A percentile compares a stretch with the other conserved stretches of the same genome.
Evolutionary conservation across 2,113 vertebrate genomes (phyloP).

Genomic region (Cisticola juncidis): DNA sequence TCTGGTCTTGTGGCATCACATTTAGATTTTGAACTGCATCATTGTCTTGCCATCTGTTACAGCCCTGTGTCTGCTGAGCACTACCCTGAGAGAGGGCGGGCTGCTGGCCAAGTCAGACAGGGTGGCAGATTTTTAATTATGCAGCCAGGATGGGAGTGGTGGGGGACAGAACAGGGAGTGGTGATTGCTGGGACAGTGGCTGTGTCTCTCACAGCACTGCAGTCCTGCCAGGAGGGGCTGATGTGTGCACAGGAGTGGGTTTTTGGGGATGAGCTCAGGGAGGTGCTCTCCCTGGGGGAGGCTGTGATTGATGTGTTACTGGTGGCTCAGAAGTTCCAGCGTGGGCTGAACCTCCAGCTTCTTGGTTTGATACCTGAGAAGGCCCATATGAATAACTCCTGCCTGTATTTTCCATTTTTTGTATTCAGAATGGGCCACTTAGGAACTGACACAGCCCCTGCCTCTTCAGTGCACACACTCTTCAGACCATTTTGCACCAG

Average conservation of each 20-base stretch:
- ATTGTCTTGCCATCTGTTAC: slow-evolving; percentile 45
- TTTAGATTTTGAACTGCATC: background rate
- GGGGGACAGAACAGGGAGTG: background rate
- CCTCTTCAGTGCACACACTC: background rate
- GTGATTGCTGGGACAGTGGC: background rate
- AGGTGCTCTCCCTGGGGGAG: background rate
- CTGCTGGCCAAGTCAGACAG: background rate
- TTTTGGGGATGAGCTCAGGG: background rate
- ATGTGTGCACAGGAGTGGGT: background rate
- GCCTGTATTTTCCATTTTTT: background rate
- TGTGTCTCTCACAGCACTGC: background rate
- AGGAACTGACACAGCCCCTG: background rate
- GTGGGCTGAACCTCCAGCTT: background rate
- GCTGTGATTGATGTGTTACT: background rate
- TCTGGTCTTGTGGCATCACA: background rate
- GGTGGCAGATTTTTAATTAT: slow-evolving; percentile 54
- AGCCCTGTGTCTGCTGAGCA: background rate
- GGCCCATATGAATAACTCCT: background rate
- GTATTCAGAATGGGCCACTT: background rate
- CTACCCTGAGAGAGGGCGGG: background rate
- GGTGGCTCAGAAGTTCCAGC: background rate
- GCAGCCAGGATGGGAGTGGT: slow-evolving; percentile 3
- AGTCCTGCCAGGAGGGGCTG: background rate
- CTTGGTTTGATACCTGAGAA: background rate
- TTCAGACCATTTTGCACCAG: background rate